Evolutionary conservation across 1,140 invertebrate species (phyloP).

Genomic region (Asbolus verrucosus): DNA sequence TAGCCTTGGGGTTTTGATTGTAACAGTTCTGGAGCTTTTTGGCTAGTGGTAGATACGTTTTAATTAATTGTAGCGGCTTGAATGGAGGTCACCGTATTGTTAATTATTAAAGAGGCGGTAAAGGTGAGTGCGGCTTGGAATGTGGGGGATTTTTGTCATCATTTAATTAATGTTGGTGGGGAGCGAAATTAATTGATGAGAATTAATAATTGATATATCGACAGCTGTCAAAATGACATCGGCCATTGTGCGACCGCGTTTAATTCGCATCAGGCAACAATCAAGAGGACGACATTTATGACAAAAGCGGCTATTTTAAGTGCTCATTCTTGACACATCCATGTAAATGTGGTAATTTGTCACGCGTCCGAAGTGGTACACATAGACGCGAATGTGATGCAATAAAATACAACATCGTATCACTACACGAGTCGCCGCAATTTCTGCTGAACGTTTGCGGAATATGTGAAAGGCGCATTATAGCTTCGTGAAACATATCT

Average conservation of each 20-base stretch:
- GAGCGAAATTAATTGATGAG: conserved; percentile 21
- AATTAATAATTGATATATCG: conserved; percentile 39
- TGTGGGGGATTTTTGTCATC: background rate
- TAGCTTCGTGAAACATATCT: conserved; percentile 24
- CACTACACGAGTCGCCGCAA: conserved; percentile 44
- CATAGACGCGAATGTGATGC: conserved; percentile 47
- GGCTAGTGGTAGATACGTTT: background rate
- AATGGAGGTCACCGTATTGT: too few relatives aligned
- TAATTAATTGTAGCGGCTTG: too few relatives aligned
- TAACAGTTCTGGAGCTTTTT: too few relatives aligned
- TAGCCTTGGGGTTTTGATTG: too few relatives aligned
- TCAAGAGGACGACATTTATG: conserved; percentile 19
- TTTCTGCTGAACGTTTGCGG: conserved; percentile 43
- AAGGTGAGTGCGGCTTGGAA: background rate
- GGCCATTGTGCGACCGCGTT: conserved; percentile 16
- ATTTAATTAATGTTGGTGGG: conserved; percentile 32
- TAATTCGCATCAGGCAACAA: conserved; percentile 11
- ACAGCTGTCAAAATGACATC: conserved; percentile 15
- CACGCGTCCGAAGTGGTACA: conserved; percentile 46
- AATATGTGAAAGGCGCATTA: conserved; percentile 41
- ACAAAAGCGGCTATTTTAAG: conserved; percentile 43
- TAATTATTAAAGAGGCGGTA: background rate
- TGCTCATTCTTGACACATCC: conserved; percentile 50
- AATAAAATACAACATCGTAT: conserved; percentile 49
- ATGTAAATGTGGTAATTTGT: conserved; percentile 52